Evolutionary conservation across 2,888 invertebrate species (phyloP), one percentile per base, ranked within the genome.

Genomic region (Luffia ferchaultella): DNA sequence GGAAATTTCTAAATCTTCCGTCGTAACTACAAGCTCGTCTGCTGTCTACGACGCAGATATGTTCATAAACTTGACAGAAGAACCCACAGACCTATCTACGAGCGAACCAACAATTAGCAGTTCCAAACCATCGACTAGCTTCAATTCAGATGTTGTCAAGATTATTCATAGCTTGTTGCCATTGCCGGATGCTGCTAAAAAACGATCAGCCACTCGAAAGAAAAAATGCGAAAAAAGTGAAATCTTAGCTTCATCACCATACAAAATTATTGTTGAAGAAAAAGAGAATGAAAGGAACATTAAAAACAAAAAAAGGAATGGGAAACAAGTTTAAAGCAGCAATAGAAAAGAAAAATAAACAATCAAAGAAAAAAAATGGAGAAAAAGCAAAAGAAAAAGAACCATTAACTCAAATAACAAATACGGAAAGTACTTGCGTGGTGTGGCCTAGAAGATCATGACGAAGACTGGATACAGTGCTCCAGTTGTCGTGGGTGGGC

Each of bases 401-500:
- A 20, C 16, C n/a, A 15, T 20, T 15, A 19, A 20, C 20, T 20
- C 7, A 46, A 20, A 20, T n/a, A 20, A 20, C 19, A 9, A 46
- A 18, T n/a, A 46, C 20, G 16, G 20, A 20, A 16, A 46, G 42
- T 47, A 42, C 20, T 48, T 52, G 50, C 40, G 53, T 52, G 44
- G 50, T 50, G 18, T 53, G 50, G n/a, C 43, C 47, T 49, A 47
- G 50, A 52, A 50, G 50, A 50, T 42, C 16, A 30, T 48, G 47
- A 53, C 30, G 55, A 55, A 43, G 55, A 55, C 52, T 55, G 54
- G 54, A 53, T 54, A 20, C 54, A 56, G 46, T 53, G 54, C 54
- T 40, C 40, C 45, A 50, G 47, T 12, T 55, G 54, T 46, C 46
- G 30, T 42, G 53, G 48, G 30, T 54, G 54, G 53, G 53, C 50